Conservation (phyloP, 2,113 vertebrate genomes). For the Corythornis vintsioides region DNA sequence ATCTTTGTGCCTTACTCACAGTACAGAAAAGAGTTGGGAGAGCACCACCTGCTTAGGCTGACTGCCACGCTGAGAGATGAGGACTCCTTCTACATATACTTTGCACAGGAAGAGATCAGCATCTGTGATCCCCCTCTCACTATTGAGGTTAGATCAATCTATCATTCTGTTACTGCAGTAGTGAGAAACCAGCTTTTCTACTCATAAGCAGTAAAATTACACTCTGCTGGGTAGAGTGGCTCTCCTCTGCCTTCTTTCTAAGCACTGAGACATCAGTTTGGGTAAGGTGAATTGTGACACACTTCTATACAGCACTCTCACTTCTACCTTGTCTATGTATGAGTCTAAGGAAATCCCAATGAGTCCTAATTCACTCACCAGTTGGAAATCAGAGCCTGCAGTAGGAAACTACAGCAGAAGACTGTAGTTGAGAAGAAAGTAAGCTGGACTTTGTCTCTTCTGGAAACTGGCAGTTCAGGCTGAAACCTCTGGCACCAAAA, state of each 20-base stretch:
- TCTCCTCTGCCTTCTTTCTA: not conserved
- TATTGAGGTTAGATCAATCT: conserved; percentile 58
- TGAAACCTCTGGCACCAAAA: not conserved
- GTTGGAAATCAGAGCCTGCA: not conserved
- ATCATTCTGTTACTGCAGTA: not conserved
- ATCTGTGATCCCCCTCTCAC: conserved; percentile 67
- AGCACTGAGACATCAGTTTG: not conserved
- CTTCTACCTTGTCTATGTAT: not conserved
- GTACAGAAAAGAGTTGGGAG: conserved; percentile 65
- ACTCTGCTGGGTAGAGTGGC: not conserved
- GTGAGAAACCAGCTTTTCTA: not conserved
- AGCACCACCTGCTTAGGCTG: conserved; percentile 76
- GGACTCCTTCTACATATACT: not conserved
- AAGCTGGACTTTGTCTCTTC: not conserved
- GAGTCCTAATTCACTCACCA: not conserved
- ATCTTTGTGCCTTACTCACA: conserved; percentile 58
- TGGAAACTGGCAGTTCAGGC: not conserved
- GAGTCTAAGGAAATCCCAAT: not conserved
- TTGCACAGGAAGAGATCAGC: conserved; percentile 76
- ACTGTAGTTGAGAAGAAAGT: not conserved
- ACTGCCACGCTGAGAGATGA: conserved; percentile 66
- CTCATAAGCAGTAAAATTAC: not conserved
- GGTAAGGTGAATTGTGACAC: not conserved
- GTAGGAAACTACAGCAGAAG: not conserved
- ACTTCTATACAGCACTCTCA: not conserved